Base-by-base conservation (phyloP, 2,113 vertebrate species). In the Nothobranchius furzeri region DNA sequence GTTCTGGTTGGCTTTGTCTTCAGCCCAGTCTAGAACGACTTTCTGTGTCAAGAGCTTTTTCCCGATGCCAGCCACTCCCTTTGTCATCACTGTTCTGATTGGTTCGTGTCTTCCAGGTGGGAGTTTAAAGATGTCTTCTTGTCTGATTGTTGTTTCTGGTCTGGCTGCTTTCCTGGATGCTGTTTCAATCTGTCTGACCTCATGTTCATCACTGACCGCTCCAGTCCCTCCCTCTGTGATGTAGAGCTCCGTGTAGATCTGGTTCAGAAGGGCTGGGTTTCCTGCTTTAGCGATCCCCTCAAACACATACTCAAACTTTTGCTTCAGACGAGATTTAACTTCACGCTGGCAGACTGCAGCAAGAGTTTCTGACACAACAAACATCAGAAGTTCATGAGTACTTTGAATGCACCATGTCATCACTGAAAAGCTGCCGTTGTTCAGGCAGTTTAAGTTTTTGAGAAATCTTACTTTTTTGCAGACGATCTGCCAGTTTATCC, bases 221-320 rank as follows among this genome's bases (percentile, higher is more conserved):
- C 12, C 58, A 58, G 49, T 46, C 12, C 57, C 76, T 42, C 62
- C 58, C 6, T 81, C 77, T 68, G 73, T 85, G 73, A 88, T 82
- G 72, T 70, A 68, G 63, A 83, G 61, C 55, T 85, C 76, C 60
- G 79, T 80, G 76, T 80, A 80, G 60, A 85, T 68, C 56, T 72
- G n/a, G 9, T 73, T 71, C 13, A 86, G 61, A n/a, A 25, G 30
- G 30, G 48, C 68, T 12, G 48, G 13, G 4, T 54, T 61, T 46
- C 58, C 71, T 50, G 49, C 30, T 53, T 60, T 66, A 15, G 59
- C 25, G 43, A 62, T 37, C 7, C 60, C 60, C 30, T 62, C 60
- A 62, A 50, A 62, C 46, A 61, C 45, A 61, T 12, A 49, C 60
- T 60, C 12, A 24, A 46, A 47, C 43, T 60, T 60, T 4, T 47